Conservation (phyloP, 2,113 vertebrate genomes). For the Alligator mississippiensis region DNA sequence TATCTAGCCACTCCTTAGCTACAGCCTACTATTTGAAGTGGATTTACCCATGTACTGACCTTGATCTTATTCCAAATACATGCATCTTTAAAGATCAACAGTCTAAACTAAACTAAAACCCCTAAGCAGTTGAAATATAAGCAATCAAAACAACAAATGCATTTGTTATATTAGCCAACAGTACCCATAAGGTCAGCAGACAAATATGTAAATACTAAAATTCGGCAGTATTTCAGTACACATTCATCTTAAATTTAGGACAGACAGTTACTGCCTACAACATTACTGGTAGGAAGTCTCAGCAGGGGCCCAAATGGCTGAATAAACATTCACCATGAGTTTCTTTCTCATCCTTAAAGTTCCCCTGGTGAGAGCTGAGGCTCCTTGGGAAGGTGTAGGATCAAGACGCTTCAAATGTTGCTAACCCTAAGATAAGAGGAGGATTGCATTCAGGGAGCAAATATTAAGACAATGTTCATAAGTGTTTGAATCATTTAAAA, state of each 20-base stretch:
- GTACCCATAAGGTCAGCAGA: conserved; percentile 70
- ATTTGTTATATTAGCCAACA: conserved; percentile 70
- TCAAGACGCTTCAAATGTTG: background rate
- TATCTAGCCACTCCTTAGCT: conserved; percentile 24
- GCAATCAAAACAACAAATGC: conserved; percentile 74
- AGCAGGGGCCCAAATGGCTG: background rate
- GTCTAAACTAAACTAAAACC: conserved; percentile 65
- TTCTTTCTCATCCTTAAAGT: background rate
- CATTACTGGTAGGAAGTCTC: background rate
- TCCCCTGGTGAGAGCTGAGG: background rate
- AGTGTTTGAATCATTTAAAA: conserved; percentile 28
- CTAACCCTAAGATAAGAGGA: fast-evolving
- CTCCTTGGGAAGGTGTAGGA: fast-evolving
- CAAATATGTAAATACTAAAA: conserved; percentile 77
- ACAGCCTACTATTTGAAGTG: conserved; percentile 21
- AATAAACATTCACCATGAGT: fast-evolving
- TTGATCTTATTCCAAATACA: conserved; percentile 48
- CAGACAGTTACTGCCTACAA: background rate
- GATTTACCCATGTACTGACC: conserved; percentile 57
- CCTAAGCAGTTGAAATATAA: conserved; percentile 67
- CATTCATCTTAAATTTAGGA: background rate
- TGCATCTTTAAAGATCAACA: conserved; percentile 60
- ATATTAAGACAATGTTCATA: background rate
- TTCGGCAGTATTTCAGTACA: background rate
- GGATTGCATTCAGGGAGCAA: background rate